Evolutionary conservation across 2,888 invertebrate species (phyloP).

Genomic region (Byasa hedistus): DNA sequence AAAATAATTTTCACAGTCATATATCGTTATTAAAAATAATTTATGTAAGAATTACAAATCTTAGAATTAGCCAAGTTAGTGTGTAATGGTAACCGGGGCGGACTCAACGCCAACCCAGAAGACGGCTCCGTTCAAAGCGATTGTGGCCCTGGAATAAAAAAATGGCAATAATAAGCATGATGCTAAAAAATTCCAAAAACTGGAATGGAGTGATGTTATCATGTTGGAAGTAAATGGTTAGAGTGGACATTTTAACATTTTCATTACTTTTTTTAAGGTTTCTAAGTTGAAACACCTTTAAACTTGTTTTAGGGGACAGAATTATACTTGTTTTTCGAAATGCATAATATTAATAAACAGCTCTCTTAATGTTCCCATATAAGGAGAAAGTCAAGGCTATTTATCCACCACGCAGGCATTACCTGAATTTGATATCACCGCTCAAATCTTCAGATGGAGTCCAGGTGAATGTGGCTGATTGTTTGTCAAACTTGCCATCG

Average conservation of each 20-base stretch:
- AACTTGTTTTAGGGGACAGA: background rate
- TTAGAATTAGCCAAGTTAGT: constrained; percentile 19
- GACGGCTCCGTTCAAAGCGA: constrained; percentile 83
- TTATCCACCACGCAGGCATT: constrained; percentile 35
- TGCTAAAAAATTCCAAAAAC: background rate
- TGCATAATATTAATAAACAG: too few species aligned
- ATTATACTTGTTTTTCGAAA: background rate
- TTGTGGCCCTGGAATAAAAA: constrained; percentile 80
- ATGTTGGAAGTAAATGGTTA: background rate
- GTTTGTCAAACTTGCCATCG: constrained; percentile 76
- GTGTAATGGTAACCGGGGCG: constrained; percentile 78
- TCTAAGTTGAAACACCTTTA: too few species aligned
- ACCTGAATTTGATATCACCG: constrained; percentile 83
- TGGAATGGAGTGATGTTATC: background rate
- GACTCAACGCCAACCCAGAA: constrained; percentile 86
- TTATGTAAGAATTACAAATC: constrained; percentile 10
- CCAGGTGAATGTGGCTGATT: constrained; percentile 81
- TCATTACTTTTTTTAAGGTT: too few species aligned
- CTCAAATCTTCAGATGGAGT: constrained; percentile 81
- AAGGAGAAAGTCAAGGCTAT: background rate
- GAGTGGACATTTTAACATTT: too few species aligned
- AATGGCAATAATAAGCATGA: background rate
- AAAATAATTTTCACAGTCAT: constrained; percentile 25
- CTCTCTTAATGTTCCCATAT: too few species aligned
- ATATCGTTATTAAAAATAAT: constrained; percentile 15